Percentiles rank a stretch among this genome's conserved stretches.
Evolutionary conservation across 2,888 invertebrate species (phyloP).

Genomic region (Eristalis intricaria): DNA sequence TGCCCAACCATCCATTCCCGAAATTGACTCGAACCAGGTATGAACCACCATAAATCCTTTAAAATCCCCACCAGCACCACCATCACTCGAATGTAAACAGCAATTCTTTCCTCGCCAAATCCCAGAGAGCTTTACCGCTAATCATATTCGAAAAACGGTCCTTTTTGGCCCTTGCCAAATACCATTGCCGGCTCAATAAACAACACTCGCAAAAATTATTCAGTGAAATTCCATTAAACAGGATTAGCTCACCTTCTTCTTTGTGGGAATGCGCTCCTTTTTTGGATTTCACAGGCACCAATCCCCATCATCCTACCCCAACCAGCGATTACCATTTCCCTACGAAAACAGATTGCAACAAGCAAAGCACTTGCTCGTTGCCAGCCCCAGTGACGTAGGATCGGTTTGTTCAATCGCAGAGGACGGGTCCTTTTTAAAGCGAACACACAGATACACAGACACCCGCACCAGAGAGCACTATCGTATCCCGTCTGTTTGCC

Average conservation of each 20-base stretch:
- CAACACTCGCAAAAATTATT: background rate
- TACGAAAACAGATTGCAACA: constrained; percentile 10
- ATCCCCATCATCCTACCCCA: background rate
- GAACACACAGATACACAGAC: constrained; percentile 11
- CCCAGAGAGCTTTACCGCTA: background rate
- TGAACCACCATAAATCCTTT: background rate
- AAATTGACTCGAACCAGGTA: too few species aligned
- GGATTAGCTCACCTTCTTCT: constrained; percentile 41
- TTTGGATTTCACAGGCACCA: background rate
- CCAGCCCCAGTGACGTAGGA: background rate
- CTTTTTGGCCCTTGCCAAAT: background rate
- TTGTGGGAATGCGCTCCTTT: background rate
- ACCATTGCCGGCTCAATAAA: background rate
- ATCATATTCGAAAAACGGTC: background rate
- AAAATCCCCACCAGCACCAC: background rate
- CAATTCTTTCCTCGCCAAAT: background rate
- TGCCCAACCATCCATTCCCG: background rate
- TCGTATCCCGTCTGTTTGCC: too few species aligned
- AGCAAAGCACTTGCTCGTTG: background rate
- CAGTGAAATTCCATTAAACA: constrained; percentile 45
- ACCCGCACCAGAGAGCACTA: background rate
- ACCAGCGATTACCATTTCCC: background rate
- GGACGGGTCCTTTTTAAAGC: background rate
- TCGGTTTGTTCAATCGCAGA: background rate
- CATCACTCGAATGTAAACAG: background rate